A percentile compares a stretch with the other conserved stretches of the same genome.
Conservation (phyloP, 2,113 vertebrate species). For the Lontra canadensis region DNA sequence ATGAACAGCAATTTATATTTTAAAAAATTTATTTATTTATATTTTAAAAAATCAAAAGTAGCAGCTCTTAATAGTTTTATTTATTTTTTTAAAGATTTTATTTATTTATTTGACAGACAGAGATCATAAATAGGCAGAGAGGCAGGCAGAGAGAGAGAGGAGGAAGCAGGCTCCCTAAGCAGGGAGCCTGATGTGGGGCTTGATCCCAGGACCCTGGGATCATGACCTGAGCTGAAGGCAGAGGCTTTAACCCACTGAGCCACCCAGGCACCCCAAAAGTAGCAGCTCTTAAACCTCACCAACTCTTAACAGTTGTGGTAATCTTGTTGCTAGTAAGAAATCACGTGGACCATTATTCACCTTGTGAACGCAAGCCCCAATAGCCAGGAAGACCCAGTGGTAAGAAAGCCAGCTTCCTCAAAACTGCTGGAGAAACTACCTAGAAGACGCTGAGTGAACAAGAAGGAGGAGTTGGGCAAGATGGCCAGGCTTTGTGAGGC, state of each 20-base stretch:
- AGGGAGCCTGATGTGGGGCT: too few relatives aligned
- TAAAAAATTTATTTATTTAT: background rate
- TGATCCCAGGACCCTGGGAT: too few relatives aligned
- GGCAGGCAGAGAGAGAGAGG: too few relatives aligned
- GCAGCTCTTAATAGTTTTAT: background rate
- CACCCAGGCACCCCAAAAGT: background rate
- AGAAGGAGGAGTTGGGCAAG: background rate
- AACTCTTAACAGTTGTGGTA: background rate
- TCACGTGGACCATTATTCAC: background rate
- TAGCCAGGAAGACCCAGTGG: background rate
- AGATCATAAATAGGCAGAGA: too few relatives aligned
- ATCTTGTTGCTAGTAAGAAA: background rate
- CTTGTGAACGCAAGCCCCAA: background rate
- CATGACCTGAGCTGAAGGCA: too few relatives aligned
- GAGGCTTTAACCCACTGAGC: too few relatives aligned
- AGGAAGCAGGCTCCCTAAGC: too few relatives aligned
- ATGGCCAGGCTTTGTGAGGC: background rate
- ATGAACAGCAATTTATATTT: background rate
- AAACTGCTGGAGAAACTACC: background rate
- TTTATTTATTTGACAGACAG: too few relatives aligned
- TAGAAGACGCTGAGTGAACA: background rate
- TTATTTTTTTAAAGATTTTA: too few relatives aligned
- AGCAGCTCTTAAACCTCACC: background rate
- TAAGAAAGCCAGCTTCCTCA: background rate
- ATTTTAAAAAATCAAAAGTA: background rate